Evolutionary conservation across 2,888 invertebrate species (phyloP).

Genomic region (Microplitis deprimator): DNA sequence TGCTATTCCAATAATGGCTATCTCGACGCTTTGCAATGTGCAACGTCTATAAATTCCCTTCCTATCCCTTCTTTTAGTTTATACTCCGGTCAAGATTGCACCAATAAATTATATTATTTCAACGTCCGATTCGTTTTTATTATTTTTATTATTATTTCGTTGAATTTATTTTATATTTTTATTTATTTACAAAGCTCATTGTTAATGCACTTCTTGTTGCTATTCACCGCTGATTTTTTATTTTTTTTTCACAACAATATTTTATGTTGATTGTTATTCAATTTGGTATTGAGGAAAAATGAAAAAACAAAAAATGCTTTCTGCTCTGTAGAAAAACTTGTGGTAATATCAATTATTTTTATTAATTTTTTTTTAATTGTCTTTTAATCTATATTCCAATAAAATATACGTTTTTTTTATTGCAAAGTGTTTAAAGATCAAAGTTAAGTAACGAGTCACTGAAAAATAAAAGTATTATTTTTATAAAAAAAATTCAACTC

Average conservation of each 20-base stretch:
- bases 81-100: constrained; percentile 28
- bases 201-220: neutral
- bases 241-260: too few species aligned
- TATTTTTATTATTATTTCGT: constrained; percentile 13
- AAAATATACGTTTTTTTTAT: neutral
- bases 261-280: constrained; percentile 3
- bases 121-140: neutral
- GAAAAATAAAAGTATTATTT: too few species aligned
- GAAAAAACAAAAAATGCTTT: constrained; percentile 7
- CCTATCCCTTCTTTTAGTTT: neutral
- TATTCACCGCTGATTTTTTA: neutral
- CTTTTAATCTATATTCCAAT: neutral
- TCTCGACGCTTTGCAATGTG: constrained; percentile 36
- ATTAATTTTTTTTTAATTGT: neutral
- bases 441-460: too few species aligned
- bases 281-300: neutral
- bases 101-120: constrained; percentile 31
- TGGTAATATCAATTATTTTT: neutral
- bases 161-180: neutral
- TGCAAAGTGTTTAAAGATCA: neutral
- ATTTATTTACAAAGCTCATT: neutral
- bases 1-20: constrained; percentile 38
- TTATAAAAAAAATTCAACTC: too few species aligned
- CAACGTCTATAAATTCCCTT: constrained; percentile 33
- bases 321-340: neutral